Percentiles rank a stretch among this genome's conserved stretches.
Evolutionary conservation across 1,140 invertebrate genomes (phyloP).

Genomic region (Lethrus apterus): DNA sequence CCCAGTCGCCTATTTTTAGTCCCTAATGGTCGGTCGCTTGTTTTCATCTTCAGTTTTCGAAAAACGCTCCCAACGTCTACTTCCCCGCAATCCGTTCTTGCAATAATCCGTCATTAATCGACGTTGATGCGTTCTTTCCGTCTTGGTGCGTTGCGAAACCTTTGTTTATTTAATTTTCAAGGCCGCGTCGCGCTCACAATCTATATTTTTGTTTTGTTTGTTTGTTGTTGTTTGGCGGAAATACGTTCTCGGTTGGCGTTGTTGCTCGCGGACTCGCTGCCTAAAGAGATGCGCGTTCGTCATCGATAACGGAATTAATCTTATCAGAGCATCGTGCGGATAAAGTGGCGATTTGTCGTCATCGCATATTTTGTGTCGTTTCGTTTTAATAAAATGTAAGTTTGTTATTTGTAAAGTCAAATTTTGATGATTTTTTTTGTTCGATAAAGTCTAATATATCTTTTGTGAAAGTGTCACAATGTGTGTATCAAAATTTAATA

Average conservation of each 20-base stretch:
- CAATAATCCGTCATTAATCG: too few relatives aligned
- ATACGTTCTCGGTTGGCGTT: neutral
- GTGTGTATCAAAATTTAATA: neutral
- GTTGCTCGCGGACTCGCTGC: neutral
- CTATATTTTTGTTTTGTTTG: too few relatives aligned
- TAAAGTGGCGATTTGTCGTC: neutral
- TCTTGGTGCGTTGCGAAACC: too few relatives aligned
- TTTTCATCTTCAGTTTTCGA: too few relatives aligned
- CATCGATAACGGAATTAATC: neutral
- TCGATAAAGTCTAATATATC: neutral
- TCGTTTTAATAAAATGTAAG: neutral
- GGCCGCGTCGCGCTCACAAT: too few relatives aligned
- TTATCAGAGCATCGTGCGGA: neutral
- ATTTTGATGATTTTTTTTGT: neutral
- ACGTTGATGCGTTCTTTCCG: too few relatives aligned
- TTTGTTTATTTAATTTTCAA: too few relatives aligned
- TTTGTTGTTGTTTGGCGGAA: too few relatives aligned
- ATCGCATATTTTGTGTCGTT: neutral
- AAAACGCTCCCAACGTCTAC: too few relatives aligned
- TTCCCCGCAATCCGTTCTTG: too few relatives aligned
- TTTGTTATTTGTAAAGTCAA: neutral
- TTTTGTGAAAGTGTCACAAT: neutral
- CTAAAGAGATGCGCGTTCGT: neutral
- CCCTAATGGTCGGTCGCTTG: too few relatives aligned
- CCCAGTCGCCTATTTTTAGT: too few relatives aligned